These are phyloP conservation scores for Spilogale gracilis DNA, from an alignment of 2,113 vertebrate species.

Conservation along the genomic window DNA sequence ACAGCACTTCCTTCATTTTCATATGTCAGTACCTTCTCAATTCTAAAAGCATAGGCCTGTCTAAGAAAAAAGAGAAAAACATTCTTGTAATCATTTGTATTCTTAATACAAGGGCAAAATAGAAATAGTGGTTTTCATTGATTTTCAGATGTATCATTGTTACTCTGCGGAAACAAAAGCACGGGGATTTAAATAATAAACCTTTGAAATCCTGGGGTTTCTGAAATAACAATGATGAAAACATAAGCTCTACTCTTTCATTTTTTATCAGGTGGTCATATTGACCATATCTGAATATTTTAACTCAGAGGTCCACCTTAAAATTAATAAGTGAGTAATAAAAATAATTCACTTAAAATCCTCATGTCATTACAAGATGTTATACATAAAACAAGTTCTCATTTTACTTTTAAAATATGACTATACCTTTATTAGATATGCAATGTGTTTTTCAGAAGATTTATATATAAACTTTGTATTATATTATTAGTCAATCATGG, in stretches of 20 bases:
- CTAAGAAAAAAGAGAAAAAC: not conserved
- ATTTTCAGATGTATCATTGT: not conserved
- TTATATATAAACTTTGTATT: slow-evolving; percentile 78
- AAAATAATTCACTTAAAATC: slow-evolving; percentile 67
- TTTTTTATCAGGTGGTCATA: not conserved
- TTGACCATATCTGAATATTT: not conserved
- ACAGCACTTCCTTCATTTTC: not conserved
- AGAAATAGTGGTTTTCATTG: not conserved
- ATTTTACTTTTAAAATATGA: slow-evolving; percentile 78
- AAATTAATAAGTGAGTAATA: slow-evolving; percentile 66
- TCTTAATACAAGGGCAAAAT: not conserved
- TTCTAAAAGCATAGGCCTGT: not conserved
- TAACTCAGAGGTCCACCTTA: slow-evolving; percentile 26
- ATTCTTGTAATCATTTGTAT: not conserved
- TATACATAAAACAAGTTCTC: slow-evolving; percentile 75
- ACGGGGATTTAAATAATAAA: slow-evolving; percentile 22
- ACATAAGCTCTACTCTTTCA: not conserved
- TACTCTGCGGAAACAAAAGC: slow-evolving; percentile 47
- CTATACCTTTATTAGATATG: slow-evolving; percentile 69
- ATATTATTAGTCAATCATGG: slow-evolving; percentile 73
- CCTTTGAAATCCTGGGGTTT: not conserved
- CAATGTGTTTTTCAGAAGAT: slow-evolving; percentile 78
- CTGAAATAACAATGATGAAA: slow-evolving; percentile 44
- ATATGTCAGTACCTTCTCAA: not conserved
- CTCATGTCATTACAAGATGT: slow-evolving; percentile 66